Conservation (phyloP, 2,797 vertebrate species). For the Babyrousa celebensis region DNA sequence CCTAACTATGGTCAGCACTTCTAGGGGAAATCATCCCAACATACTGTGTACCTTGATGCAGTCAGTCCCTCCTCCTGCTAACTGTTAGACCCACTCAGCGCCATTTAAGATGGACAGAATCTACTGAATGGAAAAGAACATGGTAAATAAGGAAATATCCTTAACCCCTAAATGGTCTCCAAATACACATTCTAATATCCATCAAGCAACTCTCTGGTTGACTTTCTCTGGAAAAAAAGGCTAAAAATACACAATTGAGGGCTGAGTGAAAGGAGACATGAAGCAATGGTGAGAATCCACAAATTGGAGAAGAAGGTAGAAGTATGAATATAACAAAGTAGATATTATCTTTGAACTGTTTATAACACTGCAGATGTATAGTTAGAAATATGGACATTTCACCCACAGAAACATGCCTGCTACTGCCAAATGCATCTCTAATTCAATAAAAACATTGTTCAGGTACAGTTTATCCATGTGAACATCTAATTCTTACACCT, state of each 20-base stretch:
- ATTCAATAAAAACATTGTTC: neutral
- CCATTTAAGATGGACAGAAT: neutral
- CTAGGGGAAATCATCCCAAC: neutral
- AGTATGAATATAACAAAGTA: neutral
- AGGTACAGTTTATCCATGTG: slow-evolving; percentile 30
- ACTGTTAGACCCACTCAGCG: neutral
- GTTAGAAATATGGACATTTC: neutral
- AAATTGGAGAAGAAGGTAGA: neutral
- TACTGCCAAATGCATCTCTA: neutral
- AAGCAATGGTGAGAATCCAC: neutral
- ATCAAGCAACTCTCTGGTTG: neutral
- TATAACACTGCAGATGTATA: accelerated
- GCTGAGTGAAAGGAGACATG: neutral
- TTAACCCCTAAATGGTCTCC: neutral
- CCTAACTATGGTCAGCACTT: neutral
- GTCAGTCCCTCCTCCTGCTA: neutral
- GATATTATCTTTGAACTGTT: neutral
- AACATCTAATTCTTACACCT: slow-evolving; percentile 66
- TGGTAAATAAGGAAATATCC: neutral
- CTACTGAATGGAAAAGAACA: neutral
- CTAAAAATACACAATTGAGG: neutral
- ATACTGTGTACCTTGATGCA: neutral
- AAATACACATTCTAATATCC: slow-evolving; percentile 21
- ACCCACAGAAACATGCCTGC: neutral
- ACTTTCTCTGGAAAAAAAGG: neutral